Evolutionary conservation across 2,113 vertebrate species (phyloP), one percentile per base, ranked within the genome.

Genomic region (Psittacus erithacus): DNA sequence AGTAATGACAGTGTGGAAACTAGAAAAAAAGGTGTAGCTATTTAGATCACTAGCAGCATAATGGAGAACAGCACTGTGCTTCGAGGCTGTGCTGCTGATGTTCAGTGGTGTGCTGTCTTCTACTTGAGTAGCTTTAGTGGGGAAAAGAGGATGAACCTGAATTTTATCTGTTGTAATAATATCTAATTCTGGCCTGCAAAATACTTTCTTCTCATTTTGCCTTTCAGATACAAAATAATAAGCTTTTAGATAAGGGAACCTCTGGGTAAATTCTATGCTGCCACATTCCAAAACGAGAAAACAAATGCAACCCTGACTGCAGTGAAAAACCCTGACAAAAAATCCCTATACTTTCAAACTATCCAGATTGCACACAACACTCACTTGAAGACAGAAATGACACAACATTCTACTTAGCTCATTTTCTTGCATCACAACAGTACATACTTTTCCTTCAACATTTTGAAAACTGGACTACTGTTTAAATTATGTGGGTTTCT

Each of bases 191-290:
- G 24, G 17, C 15, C 41, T 71, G 39, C 6, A 93, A 96, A 55
- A 75, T 65, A 18, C 15, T 94, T 91, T 29, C 50, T 64, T 91
- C 8, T 27, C 17, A 87, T 87, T 47, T 83, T 85, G 39, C 17
- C 41, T 52, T 68, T 86, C 70, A 80, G 29, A 53, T 46, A 22
- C 43, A 80, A 92, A 90, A 92, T 55, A 86, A 43, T 39, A 90
- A 55, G 6, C 2, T 68, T 63, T 69, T 43, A 43, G 8, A n/a
- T 81, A 77, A 63, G 19, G 23, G 24, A 86, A 78, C 7, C 10
- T 43, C 0, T 0, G 8, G 8, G 35, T 1, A 2, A 90, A 83
- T 86, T 77, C n/a, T 43, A 46, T 50, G 7, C 8, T 71, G 22
- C 14, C 29, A 24, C 0, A 0, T 76, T 15, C 38, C 11, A 59